A percentile compares a stretch with the other conserved stretches of the same genome.
Conservation (phyloP, 2,797 vertebrate genomes). For the Micropoecilia bifurca region DNA sequence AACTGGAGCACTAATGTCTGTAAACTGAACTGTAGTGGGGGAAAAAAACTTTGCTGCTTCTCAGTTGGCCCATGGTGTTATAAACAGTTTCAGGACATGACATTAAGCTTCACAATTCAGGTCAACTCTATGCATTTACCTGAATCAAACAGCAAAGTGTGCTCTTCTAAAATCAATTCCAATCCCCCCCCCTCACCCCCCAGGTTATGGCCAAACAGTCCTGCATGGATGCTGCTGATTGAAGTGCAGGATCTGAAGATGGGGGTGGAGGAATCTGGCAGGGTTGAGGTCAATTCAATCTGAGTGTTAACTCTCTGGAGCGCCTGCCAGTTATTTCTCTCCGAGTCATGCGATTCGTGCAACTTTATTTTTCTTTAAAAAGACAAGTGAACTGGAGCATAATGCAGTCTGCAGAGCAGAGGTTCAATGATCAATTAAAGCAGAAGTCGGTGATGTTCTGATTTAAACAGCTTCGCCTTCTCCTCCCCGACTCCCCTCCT, state of each 20-base stretch:
- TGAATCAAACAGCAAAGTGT: constrained; percentile 52
- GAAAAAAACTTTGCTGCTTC: constrained; percentile 28
- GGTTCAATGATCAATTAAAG: constrained; percentile 28
- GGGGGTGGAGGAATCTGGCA: constrained; percentile 11
- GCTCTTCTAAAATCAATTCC: constrained; percentile 59
- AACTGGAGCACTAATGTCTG: not conserved
- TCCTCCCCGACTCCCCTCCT: constrained; percentile 74
- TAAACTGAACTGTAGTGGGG: not conserved
- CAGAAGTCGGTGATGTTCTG: constrained; percentile 47
- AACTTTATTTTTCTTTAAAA: constrained; percentile 11
- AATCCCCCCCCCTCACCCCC: constrained; percentile 21
- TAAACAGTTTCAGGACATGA: constrained; percentile 16
- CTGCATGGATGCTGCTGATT: constrained; percentile 36
- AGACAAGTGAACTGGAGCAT: constrained; percentile 14
- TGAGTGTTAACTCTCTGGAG: constrained; percentile 14
- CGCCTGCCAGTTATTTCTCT: constrained; percentile 16
- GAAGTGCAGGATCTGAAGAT: constrained; percentile 37
- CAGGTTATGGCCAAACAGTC: constrained; percentile 22
- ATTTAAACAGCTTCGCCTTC: constrained; percentile 52
- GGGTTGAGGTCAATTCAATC: constrained; percentile 45
- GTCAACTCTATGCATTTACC: constrained; percentile 41
- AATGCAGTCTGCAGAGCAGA: not conserved
- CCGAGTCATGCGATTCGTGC: not conserved
- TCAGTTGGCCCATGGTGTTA: not conserved
- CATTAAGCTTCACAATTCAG: constrained; percentile 36